Evolutionary conservation across 2,113 vertebrate species (phyloP).

Genomic region (Brachyhypopomus gauderio): DNA sequence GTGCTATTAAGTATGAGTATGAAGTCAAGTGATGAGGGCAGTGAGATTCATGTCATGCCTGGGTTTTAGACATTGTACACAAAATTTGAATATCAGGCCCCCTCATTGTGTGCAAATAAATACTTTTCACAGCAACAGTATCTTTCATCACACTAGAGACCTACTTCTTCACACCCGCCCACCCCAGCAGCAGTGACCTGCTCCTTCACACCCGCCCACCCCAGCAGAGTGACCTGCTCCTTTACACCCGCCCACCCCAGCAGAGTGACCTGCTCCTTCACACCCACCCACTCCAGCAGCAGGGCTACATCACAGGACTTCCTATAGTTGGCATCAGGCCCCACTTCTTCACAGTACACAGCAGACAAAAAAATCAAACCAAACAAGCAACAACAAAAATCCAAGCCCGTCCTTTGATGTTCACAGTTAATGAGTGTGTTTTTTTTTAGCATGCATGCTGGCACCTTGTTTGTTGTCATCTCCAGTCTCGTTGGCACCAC

Average conservation of each 20-base stretch:
- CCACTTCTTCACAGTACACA: conserved; percentile 27
- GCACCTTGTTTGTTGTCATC: conserved; percentile 42
- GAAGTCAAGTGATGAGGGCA: not conserved
- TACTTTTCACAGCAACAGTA: not conserved
- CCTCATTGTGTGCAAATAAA: not conserved
- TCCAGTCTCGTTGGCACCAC: not conserved
- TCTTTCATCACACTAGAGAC: too few relatives aligned
- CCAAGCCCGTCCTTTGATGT: conserved; percentile 25
- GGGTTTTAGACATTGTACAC: not conserved
- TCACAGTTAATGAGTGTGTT: conserved; percentile 25
- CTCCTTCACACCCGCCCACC: too few relatives aligned
- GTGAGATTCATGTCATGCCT: not conserved
- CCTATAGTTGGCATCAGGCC: not conserved
- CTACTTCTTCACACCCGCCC: too few relatives aligned
- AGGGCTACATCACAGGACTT: not conserved
- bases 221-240: too few relatives aligned
- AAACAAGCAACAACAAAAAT: too few relatives aligned
- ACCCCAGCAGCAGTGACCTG: too few relatives aligned
- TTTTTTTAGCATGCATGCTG: conserved; percentile 3
- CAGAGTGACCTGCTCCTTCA: too few relatives aligned
- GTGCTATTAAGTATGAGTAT: not conserved
- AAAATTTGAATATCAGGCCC: too few relatives aligned
- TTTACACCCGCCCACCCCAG: too few relatives aligned
- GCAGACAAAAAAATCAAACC: conserved; percentile 16
- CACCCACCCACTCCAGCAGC: not conserved